phyloP scores from a whole-genome alignment of 2,797 vertebrate species.

The Heterohyrax brucei region DNA sequence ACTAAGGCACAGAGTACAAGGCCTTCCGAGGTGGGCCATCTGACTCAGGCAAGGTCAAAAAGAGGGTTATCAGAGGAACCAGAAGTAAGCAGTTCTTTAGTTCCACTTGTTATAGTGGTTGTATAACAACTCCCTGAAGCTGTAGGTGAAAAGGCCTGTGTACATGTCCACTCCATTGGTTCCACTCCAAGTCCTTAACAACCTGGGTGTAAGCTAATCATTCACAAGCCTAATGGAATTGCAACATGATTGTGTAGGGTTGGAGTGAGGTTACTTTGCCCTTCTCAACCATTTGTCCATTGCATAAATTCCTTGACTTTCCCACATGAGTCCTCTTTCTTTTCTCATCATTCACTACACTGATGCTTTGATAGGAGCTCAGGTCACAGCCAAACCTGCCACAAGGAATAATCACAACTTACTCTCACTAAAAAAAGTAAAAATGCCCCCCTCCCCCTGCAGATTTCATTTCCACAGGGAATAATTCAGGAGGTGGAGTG shows the following conservation, averaged over 20 bases:
- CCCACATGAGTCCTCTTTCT: background rate
- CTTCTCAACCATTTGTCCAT: constrained; percentile 1
- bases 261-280: constrained; percentile 70
- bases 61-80: constrained; percentile 33
- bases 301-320: background rate
- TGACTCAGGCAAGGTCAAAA: constrained; percentile 69
- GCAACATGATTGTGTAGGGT: constrained; percentile 58
- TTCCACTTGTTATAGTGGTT: constrained; percentile 47
- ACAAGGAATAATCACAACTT: background rate
- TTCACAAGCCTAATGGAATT: constrained; percentile 88
- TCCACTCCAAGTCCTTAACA: constrained; percentile 80
- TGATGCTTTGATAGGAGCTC: background rate
- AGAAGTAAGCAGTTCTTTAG: constrained; percentile 28
- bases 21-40: background rate
- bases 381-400: background rate
- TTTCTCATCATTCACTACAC: background rate
- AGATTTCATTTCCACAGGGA: background rate
- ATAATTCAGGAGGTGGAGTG: background rate
- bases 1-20: background rate
- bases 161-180: constrained; percentile 74
- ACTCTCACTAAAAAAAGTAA: background rate
- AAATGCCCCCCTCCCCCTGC: background rate
- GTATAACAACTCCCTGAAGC: constrained; percentile 78
- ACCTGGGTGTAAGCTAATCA: constrained; percentile 87
- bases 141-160: constrained; percentile 32